Percentiles rank a stretch among this genome's conserved stretches.
These are phyloP conservation scores for Gila robusta DNA, from an alignment of 2,797 vertebrate species.

Conservation along the genomic window DNA sequence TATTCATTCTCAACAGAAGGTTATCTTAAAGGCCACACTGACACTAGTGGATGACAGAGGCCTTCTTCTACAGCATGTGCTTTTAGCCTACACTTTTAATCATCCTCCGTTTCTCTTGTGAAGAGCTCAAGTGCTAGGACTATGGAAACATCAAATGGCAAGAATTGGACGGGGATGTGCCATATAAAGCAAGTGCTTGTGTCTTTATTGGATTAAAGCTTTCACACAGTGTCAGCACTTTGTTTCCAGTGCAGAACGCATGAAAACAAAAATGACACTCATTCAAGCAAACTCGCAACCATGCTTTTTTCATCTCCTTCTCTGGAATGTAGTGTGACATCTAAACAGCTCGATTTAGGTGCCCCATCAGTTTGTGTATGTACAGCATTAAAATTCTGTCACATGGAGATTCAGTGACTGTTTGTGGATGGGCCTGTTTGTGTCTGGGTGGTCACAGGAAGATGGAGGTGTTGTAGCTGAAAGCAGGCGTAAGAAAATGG, in stretches of 20 bases:
- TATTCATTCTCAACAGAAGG: conserved; percentile 42
- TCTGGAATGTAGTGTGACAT: conserved; percentile 63
- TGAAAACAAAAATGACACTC: conserved; percentile 74
- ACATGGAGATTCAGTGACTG: conserved; percentile 12
- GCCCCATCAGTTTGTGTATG: conserved; percentile 58
- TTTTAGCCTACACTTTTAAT: conserved; percentile 72
- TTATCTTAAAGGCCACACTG: conserved; percentile 52
- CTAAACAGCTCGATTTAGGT: conserved; percentile 60
- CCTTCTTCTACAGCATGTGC: conserved; percentile 61
- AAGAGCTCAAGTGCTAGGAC: conserved; percentile 66
- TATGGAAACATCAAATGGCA: conserved; percentile 68
- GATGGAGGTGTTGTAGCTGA: background rate
- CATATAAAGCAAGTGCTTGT: conserved; percentile 73
- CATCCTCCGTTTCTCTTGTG: conserved; percentile 64
- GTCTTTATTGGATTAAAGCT: conserved; percentile 80
- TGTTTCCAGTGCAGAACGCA: conserved; percentile 68
- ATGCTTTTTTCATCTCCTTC: conserved; percentile 57
- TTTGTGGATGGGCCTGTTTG: conserved; percentile 8
- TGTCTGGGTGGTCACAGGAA: conserved; percentile 10
- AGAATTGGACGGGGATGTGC: conserved; percentile 70
- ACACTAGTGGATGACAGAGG: conserved; percentile 60
- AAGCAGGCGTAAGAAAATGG: conserved; percentile 29
- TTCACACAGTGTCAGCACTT: conserved; percentile 71
- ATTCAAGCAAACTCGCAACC: conserved; percentile 66
- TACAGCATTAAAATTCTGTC: conserved; percentile 41